A percentile compares a stretch with the other conserved stretches of the same genome.
These are phyloP conservation scores for Eupithecia exiguata DNA, from an alignment of 2,888 invertebrate genomes.

Conservation along the genomic window DNA sequence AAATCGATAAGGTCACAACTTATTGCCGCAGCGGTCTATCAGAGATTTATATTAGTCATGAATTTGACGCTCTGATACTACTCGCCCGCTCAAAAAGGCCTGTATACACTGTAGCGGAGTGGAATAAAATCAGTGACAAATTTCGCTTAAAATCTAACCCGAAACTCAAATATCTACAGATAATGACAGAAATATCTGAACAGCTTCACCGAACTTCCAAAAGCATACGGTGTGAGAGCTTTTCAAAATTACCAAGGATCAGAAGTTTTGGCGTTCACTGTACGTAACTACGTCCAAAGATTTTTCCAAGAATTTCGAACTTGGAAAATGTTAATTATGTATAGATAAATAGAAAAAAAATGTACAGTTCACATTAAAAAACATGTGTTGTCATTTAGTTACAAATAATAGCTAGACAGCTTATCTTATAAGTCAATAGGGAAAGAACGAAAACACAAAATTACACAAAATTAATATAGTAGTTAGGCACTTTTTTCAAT, in stretches of 20 bases:
- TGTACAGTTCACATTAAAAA: no score
- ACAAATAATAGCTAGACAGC: no score
- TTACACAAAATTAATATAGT: neutral
- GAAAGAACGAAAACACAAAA: no score
- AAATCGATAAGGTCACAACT: slow-evolving; percentile 42
- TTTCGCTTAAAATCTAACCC: neutral
- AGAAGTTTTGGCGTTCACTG: no score
- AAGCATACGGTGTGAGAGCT: neutral
- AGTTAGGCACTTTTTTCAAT: neutral
- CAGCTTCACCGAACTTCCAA: neutral
- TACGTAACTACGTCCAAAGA: no score
- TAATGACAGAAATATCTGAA: neutral
- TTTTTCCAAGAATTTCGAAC: no score
- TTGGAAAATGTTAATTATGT: no score
- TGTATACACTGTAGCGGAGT: neutral
- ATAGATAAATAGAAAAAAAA: no score
- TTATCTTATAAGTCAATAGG: no score
- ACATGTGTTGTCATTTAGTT: no score
- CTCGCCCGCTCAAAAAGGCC: slow-evolving; percentile 52
- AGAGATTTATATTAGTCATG: slow-evolving; percentile 77
- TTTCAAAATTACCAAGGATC: neutral
- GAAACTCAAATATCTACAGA: neutral
- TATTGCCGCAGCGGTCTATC: slow-evolving; percentile 64
- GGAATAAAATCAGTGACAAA: neutral
- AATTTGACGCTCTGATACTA: slow-evolving; percentile 79